A percentile compares a stretch with the other conserved stretches of the same genome.
phyloP scores from a whole-genome alignment of 2,797 vertebrate species.

The Manis crassicaudata region DNA sequence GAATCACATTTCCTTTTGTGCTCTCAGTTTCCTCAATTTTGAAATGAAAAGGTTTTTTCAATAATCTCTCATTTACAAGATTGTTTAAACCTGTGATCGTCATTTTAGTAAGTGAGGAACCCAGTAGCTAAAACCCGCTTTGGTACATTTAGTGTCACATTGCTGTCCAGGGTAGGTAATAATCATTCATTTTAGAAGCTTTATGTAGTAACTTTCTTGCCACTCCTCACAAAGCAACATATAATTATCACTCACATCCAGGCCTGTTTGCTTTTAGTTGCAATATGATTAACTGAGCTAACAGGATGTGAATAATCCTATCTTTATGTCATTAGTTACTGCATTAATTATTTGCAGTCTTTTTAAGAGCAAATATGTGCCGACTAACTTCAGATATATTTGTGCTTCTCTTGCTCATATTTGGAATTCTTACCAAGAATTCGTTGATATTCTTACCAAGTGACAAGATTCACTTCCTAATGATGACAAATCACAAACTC shows the following conservation, averaged over 20 bases:
- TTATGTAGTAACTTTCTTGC: conserved; percentile 15
- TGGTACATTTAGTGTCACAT: conserved; percentile 14
- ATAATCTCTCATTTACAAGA: background rate
- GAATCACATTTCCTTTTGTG: conserved; percentile 5
- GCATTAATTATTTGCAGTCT: background rate
- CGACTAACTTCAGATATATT: background rate
- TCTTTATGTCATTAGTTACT: conserved; percentile 47
- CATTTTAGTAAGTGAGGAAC: conserved; percentile 1
- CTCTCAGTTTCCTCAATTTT: conserved; percentile 30
- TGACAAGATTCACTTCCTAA: background rate
- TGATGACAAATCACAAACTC: background rate
- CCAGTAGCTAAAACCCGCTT: background rate
- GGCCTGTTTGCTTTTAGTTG: conserved; percentile 46
- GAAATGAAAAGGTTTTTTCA: background rate
- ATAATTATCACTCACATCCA: conserved; percentile 23
- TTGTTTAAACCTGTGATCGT: background rate
- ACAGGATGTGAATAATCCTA: background rate
- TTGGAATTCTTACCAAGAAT: background rate
- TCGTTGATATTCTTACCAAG: conserved; percentile 7
- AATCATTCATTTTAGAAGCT: conserved; percentile 33
- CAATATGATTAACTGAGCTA: conserved; percentile 43
- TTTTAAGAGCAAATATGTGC: conserved; percentile 34
- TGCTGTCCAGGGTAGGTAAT: background rate
- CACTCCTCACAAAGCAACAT: background rate
- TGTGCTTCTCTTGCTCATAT: background rate